Conservation (phyloP, 2,888 invertebrate genomes). For the Xestia ashworthii region DNA sequence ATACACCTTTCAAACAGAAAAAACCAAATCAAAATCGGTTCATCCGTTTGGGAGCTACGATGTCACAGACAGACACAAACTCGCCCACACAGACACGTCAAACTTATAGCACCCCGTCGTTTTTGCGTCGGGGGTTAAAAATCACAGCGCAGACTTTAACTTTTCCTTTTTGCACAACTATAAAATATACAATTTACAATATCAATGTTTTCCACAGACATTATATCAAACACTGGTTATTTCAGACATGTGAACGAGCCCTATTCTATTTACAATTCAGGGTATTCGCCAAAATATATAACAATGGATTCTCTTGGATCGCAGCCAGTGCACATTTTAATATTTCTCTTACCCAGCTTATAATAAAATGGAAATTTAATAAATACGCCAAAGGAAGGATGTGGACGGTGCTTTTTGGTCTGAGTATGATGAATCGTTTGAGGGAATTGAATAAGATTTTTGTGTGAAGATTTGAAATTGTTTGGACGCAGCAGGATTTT, state of each 20-base stretch:
- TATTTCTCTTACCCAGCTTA: slow-evolving; percentile 57
- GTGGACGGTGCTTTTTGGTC: slow-evolving; percentile 21
- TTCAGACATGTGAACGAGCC: slow-evolving; percentile 30
- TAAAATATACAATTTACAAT: no score
- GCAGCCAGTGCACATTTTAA: slow-evolving; percentile 71
- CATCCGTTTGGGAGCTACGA: no score
- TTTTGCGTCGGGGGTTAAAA: no score
- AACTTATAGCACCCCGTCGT: no score
- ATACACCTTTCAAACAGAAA: no score
- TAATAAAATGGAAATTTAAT: slow-evolving; percentile 62
- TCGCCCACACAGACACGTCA: no score
- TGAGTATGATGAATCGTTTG: slow-evolving; percentile 39
- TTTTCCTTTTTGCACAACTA: no score
- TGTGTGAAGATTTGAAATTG: slow-evolving; percentile 17
- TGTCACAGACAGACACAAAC: no score
- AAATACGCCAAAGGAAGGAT: slow-evolving; percentile 48
- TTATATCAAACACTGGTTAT: no score
- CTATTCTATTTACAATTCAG: slow-evolving; percentile 66
- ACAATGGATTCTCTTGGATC: slow-evolving; percentile 72
- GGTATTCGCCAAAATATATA: slow-evolving; percentile 70
- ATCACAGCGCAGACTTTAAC: no score
- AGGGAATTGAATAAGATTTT: slow-evolving; percentile 44
- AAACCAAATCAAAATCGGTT: no score
- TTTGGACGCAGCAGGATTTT: background rate
- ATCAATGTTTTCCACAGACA: no score